phyloP scores from a whole-genome alignment of 1,140 invertebrate species.

The Alviniconcha marisindica region DNA sequence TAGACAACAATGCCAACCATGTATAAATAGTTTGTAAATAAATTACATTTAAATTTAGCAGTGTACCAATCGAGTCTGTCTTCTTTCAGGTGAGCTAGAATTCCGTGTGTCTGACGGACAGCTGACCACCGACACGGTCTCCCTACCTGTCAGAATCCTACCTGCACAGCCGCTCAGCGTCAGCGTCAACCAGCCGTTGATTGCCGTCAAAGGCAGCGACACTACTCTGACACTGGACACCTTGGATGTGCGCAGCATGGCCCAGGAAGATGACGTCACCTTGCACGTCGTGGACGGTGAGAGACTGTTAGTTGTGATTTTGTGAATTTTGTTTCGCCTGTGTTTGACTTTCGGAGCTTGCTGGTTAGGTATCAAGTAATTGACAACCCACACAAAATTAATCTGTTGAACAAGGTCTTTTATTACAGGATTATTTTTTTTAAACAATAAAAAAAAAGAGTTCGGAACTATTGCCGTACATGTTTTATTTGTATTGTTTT shows the following conservation, averaged over 20 bases:
- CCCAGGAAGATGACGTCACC: slow-evolving; percentile 26
- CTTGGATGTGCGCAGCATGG: slow-evolving; percentile 41
- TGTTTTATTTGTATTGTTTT: not conserved
- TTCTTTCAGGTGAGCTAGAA: slow-evolving; percentile 48
- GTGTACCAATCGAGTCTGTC: too few species aligned
- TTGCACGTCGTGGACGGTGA: slow-evolving; percentile 54
- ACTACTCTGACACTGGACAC: slow-evolving; percentile 43
- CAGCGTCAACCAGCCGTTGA: slow-evolving; percentile 46
- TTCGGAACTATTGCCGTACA: not conserved
- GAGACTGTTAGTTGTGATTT: not conserved
- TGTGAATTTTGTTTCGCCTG: not conserved
- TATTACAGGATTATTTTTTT: too few species aligned
- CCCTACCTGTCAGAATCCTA: slow-evolving; percentile 45
- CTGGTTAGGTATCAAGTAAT: too few species aligned
- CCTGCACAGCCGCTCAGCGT: slow-evolving; percentile 43
- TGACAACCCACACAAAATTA: too few species aligned
- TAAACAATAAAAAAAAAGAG: not conserved
- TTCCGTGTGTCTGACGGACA: slow-evolving; percentile 56
- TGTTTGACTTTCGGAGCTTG: too few species aligned
- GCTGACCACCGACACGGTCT: slow-evolving; percentile 45
- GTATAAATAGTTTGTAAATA: too few species aligned
- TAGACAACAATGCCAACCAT: too few species aligned
- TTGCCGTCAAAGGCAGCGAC: slow-evolving; percentile 44
- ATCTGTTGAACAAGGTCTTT: too few species aligned
- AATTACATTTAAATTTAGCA: too few species aligned